phyloP scores from a whole-genome alignment of 1,140 invertebrate species.

The Ooceraea biroi region DNA sequence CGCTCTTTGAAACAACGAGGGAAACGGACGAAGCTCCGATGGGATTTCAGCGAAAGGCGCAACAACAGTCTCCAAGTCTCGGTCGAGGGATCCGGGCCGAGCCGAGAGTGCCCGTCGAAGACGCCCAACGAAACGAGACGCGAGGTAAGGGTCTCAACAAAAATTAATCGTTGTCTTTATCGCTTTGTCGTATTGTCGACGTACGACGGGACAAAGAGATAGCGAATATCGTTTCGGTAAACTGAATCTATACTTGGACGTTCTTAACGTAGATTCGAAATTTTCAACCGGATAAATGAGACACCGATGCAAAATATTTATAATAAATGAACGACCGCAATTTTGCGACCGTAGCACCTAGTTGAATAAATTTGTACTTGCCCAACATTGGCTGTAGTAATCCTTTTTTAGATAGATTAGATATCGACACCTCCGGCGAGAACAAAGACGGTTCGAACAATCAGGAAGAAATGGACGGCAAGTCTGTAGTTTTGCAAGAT shows the following conservation, averaged over 20 bases:
- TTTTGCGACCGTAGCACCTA: neutral
- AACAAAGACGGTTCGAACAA: neutral
- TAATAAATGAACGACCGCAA: neutral
- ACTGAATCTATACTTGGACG: too few species aligned
- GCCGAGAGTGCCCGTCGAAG: neutral
- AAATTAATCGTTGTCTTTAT: slow-evolving; percentile 35
- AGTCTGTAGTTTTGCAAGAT: slow-evolving; percentile 3
- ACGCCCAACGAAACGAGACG: neutral
- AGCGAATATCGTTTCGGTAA: too few species aligned
- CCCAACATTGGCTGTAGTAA: slow-evolving; percentile 59
- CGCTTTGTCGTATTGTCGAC: too few species aligned
- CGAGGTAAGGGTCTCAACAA: slow-evolving; percentile 45
- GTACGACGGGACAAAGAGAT: too few species aligned
- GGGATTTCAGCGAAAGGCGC: slow-evolving; percentile 79
- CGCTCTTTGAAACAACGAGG: slow-evolving; percentile 35
- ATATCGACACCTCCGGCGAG: neutral
- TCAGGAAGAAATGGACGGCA: neutral
- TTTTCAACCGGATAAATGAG: too few species aligned
- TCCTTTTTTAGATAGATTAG: slow-evolving; percentile 61
- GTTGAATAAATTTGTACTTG: slow-evolving; percentile 11
- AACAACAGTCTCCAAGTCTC: slow-evolving; percentile 82
- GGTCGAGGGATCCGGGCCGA: slow-evolving; percentile 74
- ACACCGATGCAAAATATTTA: too few species aligned
- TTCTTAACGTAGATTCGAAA: too few species aligned
- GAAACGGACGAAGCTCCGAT: slow-evolving; percentile 52